Percentiles rank a stretch among this genome's conserved stretches.
Evolutionary conservation across 2,797 vertebrate genomes (phyloP).

Genomic region (Takifugu ocellatus): DNA sequence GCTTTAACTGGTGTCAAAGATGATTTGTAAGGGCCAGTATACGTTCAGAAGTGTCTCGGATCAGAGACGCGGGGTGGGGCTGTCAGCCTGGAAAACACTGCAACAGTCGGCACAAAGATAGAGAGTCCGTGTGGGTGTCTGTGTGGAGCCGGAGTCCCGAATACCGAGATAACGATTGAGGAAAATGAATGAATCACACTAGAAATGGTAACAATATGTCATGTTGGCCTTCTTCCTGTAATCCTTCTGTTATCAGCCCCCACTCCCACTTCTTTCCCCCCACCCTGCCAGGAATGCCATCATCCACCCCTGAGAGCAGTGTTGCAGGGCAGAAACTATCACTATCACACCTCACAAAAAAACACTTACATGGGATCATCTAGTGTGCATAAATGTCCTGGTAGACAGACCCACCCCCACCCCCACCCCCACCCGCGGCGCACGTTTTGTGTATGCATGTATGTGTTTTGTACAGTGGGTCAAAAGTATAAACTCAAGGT

Average conservation of each 20-base stretch:
- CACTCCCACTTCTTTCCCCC: constrained; percentile 19
- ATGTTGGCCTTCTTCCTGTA: constrained; percentile 45
- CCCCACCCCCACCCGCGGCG: constrained; percentile 21
- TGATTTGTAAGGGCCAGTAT: not conserved
- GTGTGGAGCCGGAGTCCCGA: not conserved
- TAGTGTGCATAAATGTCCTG: not conserved
- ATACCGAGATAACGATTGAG: constrained; percentile 10
- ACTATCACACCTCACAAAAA: constrained; percentile 5
- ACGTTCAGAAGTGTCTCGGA: constrained; percentile 10
- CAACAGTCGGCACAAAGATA: constrained; percentile 24
- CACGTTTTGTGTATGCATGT: not conserved
- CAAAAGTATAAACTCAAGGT: constrained; percentile 41
- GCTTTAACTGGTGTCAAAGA: not conserved
- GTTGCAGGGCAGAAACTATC: constrained; percentile 42
- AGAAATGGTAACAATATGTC: constrained; percentile 37
- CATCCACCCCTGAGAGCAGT: constrained; percentile 46
- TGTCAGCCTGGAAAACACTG: constrained; percentile 18
- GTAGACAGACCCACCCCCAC: constrained; percentile 5
- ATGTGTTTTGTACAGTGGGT: constrained; percentile 13
- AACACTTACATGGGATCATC: constrained; percentile 4
- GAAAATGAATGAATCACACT: constrained; percentile 11
- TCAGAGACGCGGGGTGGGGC: constrained; percentile 45
- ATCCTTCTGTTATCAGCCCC: constrained; percentile 25
- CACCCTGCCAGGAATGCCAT: constrained; percentile 35
- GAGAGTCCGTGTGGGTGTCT: not conserved